These are phyloP conservation scores for Caradrina kadenii DNA, from an alignment of 2,888 invertebrate genomes.

Conservation along the genomic window DNA sequence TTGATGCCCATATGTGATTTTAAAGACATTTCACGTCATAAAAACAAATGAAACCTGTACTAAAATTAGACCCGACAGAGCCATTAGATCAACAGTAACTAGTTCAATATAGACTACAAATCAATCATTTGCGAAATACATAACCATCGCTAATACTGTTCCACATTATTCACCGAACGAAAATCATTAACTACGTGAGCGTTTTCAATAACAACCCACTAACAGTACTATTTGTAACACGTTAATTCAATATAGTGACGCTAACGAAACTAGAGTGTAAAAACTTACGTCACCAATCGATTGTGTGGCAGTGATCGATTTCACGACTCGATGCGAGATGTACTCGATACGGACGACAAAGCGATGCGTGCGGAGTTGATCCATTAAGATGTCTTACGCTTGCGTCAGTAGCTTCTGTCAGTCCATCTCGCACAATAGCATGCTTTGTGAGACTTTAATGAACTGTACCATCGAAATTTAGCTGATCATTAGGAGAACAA, in stretches of 20 bases:
- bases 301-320: conserved; percentile 76
- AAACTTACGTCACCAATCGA: conserved; percentile 77
- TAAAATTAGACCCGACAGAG: not conserved
- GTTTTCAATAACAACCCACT: conserved; percentile 59
- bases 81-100: not conserved
- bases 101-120: conserved; percentile 12
- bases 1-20: no score
- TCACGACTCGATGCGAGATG: conserved; percentile 73
- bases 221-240: conserved; percentile 75
- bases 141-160: conserved; percentile 28
- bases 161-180: conserved; percentile 13
- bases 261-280: conserved; percentile 72
- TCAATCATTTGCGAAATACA: conserved; percentile 35
- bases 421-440: conserved; percentile 68
- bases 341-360: conserved; percentile 70
- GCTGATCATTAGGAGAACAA: conserved; percentile 65
- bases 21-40: no score
- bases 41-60: not conserved
- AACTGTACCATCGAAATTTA: conserved; percentile 69
- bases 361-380: conserved; percentile 65
- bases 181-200: conserved; percentile 47
- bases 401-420: conserved; percentile 70
- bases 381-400: conserved; percentile 73
- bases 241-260: conserved; percentile 76
- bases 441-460: conserved; percentile 75